Percentiles rank a stretch among this genome's conserved stretches.
Conservation (phyloP, 2,888 invertebrate species). For the Nebria salina region DNA sequence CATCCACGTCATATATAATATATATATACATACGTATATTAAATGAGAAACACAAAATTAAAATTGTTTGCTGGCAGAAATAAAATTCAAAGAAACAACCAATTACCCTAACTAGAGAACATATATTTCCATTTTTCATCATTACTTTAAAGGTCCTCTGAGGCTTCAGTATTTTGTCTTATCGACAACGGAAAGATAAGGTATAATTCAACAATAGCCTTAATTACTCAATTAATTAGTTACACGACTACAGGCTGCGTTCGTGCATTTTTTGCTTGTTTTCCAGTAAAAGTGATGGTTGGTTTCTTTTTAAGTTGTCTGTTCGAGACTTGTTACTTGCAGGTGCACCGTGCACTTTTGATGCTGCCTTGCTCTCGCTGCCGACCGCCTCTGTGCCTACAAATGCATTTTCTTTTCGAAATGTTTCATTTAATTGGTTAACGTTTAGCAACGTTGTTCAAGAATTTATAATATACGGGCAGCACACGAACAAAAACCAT, state of each 20-base stretch:
- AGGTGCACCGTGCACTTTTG: constrained; percentile 34
- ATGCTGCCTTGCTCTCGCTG: neutral
- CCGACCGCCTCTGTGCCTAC: no score
- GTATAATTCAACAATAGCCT: constrained; percentile 30
- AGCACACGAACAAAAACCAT: constrained; percentile 6
- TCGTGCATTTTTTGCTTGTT: constrained; percentile 17
- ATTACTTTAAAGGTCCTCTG: neutral
- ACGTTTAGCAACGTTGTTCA: constrained; percentile 2
- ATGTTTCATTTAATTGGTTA: constrained; percentile 22
- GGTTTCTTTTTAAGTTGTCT: neutral
- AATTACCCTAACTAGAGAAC: neutral
- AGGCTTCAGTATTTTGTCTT: neutral
- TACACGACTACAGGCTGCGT: constrained; percentile 24
- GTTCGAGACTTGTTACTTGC: constrained; percentile 19
- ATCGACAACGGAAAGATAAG: constrained; percentile 11
- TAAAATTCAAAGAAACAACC: neutral
- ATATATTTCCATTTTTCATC: neutral
- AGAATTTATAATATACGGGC: constrained; percentile 19
- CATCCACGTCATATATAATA: no score
- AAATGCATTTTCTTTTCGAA: constrained; percentile 15
- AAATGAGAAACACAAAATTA: neutral
- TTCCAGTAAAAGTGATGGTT: constrained; percentile 15
- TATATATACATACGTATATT: neutral
- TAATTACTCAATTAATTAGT: constrained; percentile 45
- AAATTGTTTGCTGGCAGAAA: neutral